phyloP scores from a whole-genome alignment of 2,797 vertebrate genomes.

The Alosa sapidissima region DNA sequence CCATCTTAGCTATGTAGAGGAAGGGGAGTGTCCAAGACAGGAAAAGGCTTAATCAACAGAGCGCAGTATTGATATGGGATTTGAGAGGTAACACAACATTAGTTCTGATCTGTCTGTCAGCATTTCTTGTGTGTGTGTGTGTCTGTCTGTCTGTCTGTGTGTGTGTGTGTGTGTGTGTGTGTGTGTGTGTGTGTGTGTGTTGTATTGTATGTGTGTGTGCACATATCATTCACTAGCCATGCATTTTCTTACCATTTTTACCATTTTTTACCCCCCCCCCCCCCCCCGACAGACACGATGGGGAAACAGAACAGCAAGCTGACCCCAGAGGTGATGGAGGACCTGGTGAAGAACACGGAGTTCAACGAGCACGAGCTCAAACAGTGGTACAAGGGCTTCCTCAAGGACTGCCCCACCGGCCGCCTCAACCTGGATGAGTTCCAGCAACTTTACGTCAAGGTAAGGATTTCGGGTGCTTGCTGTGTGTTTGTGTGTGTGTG shows the following conservation, averaged over 20 bases:
- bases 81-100: no score
- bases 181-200: no score
- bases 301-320: conserved; percentile 99
- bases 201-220: background rate
- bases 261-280: no score
- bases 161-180: no score
- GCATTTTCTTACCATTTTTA: background rate
- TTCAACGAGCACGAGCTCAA: conserved; percentile 99
- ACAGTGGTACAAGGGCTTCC: conserved; percentile 99
- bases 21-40: no score
- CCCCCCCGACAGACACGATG: conserved; percentile 85
- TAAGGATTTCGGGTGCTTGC: conserved; percentile 56
- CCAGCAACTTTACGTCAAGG: conserved; percentile 99
- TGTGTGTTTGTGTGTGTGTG: conserved; percentile 7
- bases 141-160: no score
- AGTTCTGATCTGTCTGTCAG: no score
- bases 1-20: no score
- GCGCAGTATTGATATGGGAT: no score
- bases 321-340: conserved; percentile 99
- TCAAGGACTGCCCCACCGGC: conserved; percentile 97
- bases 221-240: background rate
- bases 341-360: conserved; percentile 99
- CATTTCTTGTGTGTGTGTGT: no score
- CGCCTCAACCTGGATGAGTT: conserved; percentile 98
- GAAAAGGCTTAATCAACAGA: no score